These are phyloP conservation scores for Thomomys bottae DNA, from an alignment of 2,113 vertebrate species.

Conservation along the genomic window DNA sequence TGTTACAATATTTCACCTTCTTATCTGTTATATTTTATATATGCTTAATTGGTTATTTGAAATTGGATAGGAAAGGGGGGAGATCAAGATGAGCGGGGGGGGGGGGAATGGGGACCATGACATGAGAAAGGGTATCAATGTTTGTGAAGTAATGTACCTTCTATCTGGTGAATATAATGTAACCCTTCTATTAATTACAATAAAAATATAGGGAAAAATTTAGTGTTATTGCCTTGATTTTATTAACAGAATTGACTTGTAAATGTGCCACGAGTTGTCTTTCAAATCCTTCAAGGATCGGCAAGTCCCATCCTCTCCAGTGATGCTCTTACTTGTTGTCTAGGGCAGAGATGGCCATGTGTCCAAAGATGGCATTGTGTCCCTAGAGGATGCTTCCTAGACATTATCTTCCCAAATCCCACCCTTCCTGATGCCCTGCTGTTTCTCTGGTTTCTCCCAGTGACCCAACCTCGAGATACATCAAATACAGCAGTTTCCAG, in stretches of 20 bases:
- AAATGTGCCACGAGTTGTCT: neutral
- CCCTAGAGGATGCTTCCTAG: neutral
- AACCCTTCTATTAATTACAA: too few relatives aligned
- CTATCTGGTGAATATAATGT: too few relatives aligned
- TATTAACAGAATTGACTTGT: neutral
- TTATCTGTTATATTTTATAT: too few relatives aligned
- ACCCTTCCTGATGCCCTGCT: neutral
- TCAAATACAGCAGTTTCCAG: neutral
- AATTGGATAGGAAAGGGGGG: too few relatives aligned
- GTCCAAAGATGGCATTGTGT: neutral
- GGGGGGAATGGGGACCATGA: too few relatives aligned
- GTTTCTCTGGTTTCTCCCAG: neutral
- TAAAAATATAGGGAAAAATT: too few relatives aligned
- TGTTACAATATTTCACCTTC: too few relatives aligned
- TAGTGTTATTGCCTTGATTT: neutral
- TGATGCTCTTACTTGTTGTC: neutral
- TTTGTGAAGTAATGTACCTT: too few relatives aligned
- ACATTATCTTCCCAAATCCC: too few relatives aligned
- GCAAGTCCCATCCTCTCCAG: neutral
- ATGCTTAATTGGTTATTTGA: too few relatives aligned
- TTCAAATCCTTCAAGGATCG: neutral
- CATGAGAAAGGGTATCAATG: too few relatives aligned
- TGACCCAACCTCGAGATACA: neutral
- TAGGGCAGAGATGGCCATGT: neutral
- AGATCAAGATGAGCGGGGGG: too few relatives aligned